phyloP scores from a whole-genome alignment of 2,888 invertebrate species.

The Lobophora halterata region DNA sequence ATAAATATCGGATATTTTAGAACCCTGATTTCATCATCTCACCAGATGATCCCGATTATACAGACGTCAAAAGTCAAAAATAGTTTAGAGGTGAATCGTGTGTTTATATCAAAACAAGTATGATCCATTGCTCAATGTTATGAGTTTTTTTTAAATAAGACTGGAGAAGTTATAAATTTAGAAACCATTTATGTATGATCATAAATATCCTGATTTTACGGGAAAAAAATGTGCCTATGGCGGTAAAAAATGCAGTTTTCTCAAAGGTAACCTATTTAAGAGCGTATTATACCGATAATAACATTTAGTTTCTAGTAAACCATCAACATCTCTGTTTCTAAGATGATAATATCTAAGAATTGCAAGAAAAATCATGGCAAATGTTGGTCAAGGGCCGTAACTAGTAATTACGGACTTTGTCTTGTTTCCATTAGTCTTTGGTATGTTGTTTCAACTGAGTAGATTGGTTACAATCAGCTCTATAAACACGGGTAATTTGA shows the following conservation, averaged over 20 bases:
- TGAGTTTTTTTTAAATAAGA: too few relatives aligned
- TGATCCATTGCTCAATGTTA: background rate
- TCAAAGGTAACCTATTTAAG: too few relatives aligned
- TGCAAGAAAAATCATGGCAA: background rate
- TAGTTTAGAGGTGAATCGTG: constrained; percentile 5
- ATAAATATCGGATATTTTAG: constrained; percentile 9
- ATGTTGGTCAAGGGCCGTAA: constrained; percentile 16
- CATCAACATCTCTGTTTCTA: too few relatives aligned
- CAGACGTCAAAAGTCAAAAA: constrained; percentile 16
- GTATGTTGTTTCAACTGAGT: constrained; percentile 7
- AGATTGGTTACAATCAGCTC: constrained; percentile 9
- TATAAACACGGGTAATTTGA: constrained; percentile 3
- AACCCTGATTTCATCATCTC: constrained; percentile 14
- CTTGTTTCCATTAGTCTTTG: constrained; percentile 8
- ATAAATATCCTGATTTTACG: too few relatives aligned
- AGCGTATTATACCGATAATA: too few relatives aligned
- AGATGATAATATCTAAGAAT: too few relatives aligned
- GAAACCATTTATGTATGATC: too few relatives aligned
- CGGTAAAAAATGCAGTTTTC: too few relatives aligned
- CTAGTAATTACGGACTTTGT: constrained; percentile 8
- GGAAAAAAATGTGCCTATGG: too few relatives aligned
- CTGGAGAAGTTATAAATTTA: too few relatives aligned
- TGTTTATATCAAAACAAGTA: constrained; percentile 4
- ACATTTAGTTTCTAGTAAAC: too few relatives aligned
- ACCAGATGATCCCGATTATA: constrained; percentile 7